Conservation (phyloP, 2,888 invertebrate species). For the Xiphydria camelus region DNA sequence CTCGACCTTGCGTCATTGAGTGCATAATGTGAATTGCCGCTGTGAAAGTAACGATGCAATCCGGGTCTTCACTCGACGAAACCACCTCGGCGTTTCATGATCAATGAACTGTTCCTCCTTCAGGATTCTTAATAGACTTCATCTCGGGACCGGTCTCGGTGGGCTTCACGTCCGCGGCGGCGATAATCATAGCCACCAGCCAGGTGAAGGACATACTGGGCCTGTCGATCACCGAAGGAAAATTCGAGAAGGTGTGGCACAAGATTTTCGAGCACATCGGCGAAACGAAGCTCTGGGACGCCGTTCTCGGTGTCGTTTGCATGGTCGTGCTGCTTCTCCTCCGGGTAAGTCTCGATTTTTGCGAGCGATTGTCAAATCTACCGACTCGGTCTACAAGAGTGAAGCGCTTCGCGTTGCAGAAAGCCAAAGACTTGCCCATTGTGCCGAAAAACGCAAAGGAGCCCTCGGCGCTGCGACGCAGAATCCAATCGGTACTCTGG, state of each 20-base stretch:
- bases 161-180: constrained; percentile 81
- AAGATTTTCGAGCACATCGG: constrained; percentile 72
- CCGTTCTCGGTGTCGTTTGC: constrained; percentile 70
- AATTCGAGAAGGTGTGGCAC: constrained; percentile 73
- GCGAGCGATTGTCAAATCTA: not conserved
- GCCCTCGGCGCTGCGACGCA: constrained; percentile 56
- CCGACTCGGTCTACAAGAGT: too few species aligned
- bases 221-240: constrained; percentile 69
- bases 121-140: constrained; percentile 82
- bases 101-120: constrained; percentile 18
- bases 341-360: constrained; percentile 61
- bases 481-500: constrained; percentile 67
- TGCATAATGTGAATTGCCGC: too few species aligned
- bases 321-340: constrained; percentile 71
- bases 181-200: constrained; percentile 79
- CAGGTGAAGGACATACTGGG: constrained; percentile 79
- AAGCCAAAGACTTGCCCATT: constrained; percentile 69
- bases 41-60: too few species aligned
- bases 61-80: too few species aligned
- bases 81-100: too few species aligned
- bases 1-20: too few species aligned
- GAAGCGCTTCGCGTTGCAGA: too few species aligned
- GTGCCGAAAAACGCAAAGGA: constrained; percentile 58
- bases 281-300: constrained; percentile 73
- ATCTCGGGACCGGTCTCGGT: constrained; percentile 83